A percentile compares a stretch with the other conserved stretches of the same genome.
These are phyloP conservation scores for Rhinella marina DNA, from an alignment of 2,797 vertebrate species.

Conservation along the genomic window DNA sequence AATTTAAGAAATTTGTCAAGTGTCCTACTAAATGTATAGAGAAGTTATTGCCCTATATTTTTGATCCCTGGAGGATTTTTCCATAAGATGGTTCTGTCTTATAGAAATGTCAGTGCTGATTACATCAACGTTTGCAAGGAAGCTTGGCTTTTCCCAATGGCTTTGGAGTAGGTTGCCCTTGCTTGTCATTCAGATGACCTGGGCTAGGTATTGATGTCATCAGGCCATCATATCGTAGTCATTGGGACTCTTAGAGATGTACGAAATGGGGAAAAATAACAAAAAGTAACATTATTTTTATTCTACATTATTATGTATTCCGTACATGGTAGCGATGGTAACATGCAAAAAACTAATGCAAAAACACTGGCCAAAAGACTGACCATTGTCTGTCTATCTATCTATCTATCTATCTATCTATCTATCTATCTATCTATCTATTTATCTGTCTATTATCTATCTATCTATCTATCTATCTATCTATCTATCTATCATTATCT, in stretches of 20 bases:
- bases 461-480: too few relatives aligned
- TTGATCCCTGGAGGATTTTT: not conserved
- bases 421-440: too few relatives aligned
- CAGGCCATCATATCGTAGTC: not conserved
- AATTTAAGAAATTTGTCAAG: not conserved
- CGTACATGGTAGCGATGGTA: too few relatives aligned
- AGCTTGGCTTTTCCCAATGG: not conserved
- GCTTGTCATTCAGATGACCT: not conserved
- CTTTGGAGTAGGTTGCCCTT: not conserved
- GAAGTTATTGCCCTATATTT: not conserved
- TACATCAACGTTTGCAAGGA: not conserved
- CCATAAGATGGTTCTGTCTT: not conserved
- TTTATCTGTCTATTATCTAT: too few relatives aligned
- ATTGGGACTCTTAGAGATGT: not conserved
- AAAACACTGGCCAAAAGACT: too few relatives aligned
- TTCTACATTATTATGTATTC: too few relatives aligned
- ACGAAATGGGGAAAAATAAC: too few relatives aligned
- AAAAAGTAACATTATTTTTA: too few relatives aligned
- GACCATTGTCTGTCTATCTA: too few relatives aligned
- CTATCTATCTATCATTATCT: too few relatives aligned
- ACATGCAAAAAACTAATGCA: too few relatives aligned
- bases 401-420: too few relatives aligned
- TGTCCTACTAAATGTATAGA: not conserved
- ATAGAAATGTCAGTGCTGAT: conserved; percentile 5
- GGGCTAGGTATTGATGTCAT: not conserved